Percentiles rank a stretch among this genome's conserved stretches.
Conservation (phyloP, 2,113 vertebrate species). For the Pterocles gutturalis region DNA sequence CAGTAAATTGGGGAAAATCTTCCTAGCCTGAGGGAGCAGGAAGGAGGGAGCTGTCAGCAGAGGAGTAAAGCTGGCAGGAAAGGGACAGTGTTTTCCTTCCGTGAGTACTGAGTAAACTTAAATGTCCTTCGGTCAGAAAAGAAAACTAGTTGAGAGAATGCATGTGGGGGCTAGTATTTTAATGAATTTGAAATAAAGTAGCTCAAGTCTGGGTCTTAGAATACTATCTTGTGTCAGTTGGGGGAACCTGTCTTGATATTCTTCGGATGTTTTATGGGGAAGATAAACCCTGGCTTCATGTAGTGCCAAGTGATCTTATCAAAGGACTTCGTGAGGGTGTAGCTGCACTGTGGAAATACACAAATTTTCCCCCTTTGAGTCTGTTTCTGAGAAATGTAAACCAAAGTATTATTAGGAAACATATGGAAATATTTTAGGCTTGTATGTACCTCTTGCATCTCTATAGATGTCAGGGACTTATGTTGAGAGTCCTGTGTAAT, state of each 20-base stretch:
- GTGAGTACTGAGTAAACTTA: background rate
- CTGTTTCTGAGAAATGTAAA: background rate
- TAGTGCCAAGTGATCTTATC: rapidly evolving
- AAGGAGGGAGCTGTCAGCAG: background rate
- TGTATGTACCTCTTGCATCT: background rate
- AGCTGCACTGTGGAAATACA: background rate
- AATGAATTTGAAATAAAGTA: background rate
- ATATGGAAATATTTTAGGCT: background rate
- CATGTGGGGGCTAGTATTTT: background rate
- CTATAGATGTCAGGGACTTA: background rate
- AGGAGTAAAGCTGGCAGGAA: background rate
- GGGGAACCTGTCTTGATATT: background rate
- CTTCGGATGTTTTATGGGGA: background rate
- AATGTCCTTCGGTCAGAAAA: background rate
- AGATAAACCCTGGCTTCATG: background rate
- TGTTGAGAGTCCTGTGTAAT: background rate
- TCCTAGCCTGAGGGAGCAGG: background rate
- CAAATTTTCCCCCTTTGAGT: background rate
- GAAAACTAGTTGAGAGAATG: background rate
- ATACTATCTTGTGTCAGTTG: background rate
- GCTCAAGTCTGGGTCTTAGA: background rate
- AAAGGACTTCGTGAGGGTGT: background rate
- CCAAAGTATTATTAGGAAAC: background rate
- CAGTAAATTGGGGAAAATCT: background rate
- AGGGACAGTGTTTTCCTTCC: background rate